Base-by-base conservation (phyloP, 2,113 vertebrate species). In the Nematolebias whitei region DNA sequence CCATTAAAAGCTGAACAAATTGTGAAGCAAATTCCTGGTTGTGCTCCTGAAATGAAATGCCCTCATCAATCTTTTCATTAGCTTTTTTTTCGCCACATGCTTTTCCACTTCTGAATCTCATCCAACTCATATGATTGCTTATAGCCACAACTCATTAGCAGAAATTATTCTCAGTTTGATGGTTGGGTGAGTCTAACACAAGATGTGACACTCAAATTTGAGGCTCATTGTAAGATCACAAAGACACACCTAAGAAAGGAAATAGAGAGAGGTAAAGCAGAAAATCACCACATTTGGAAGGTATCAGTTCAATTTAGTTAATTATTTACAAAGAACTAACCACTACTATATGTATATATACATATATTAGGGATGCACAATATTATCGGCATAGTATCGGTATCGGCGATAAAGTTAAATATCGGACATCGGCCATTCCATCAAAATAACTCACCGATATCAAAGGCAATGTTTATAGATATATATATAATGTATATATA, bases 1-100 rank as follows among this genome's bases (percentile, higher is more conserved):
- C 26, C 10, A 53, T 18, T 32, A 53, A 35, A 53, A 12, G 18
- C 51, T 12, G n/a, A 53, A 53, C 32, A 13, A 53, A 53, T 32
- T n/a, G 50, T 53, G 5, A 53, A 53, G 18, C 29, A 53, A 11
- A 53, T 53, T 32, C 44, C 5, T 32, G 26, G 29, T 53, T 53
- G 50, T 32, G 50, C 50, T 52, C 18, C n/a, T 47, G n/a, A 47
- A 20, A 47, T 47, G 44, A 47, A 47, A n/a, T 47, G 44, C 44
- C 44, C 44, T 47, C 44, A 47, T 47, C 44, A 20, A 20, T 47
- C 44, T 47, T 47, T 47, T 47, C 44, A 47, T 47, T 47, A 47
- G 44, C n/a, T 32, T 23, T 16, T 24, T 51, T 53, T 53, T 53
- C 22, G 3, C 26, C 26, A 12, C 22, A 49, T 24, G 48, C 48